phyloP scores from a whole-genome alignment of 2,113 vertebrate genomes.

The Stigmatopora nigra region DNA sequence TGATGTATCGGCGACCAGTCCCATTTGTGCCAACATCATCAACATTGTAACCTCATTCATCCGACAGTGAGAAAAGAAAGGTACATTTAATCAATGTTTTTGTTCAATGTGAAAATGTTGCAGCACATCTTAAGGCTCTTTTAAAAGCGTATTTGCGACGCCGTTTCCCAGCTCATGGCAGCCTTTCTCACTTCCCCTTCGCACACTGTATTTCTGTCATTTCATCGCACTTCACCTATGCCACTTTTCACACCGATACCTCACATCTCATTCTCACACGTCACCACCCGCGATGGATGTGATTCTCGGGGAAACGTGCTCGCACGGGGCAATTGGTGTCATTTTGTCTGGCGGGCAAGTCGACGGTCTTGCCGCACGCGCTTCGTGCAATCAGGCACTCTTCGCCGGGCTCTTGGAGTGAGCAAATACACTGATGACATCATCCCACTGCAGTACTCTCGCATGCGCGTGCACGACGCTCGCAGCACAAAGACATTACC shows the following conservation, averaged over 20 bases:
- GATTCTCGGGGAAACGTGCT: neutral
- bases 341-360: constrained; percentile 27
- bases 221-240: constrained; percentile 38
- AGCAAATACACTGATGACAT: constrained; percentile 68
- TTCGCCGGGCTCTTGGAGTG: constrained; percentile 41
- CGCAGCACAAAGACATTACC: constrained; percentile 21
- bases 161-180: neutral
- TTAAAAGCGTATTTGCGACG: neutral
- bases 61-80: neutral
- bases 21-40: no score
- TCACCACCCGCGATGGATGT: constrained; percentile 20
- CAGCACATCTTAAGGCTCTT: neutral
- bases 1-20: neutral
- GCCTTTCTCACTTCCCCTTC: constrained; percentile 27
- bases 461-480: constrained; percentile 22
- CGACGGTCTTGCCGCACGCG: constrained; percentile 47
- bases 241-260: constrained; percentile 22
- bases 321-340: neutral
- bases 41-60: no score
- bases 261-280: constrained; percentile 28
- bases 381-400: constrained; percentile 16
- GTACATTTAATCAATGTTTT: neutral
- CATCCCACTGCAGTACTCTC: constrained; percentile 66
- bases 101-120: neutral
- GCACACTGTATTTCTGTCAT: constrained; percentile 42